These are phyloP conservation scores for Trissolcus basalis DNA, from an alignment of 1,140 invertebrate species.

Conservation along the genomic window DNA sequence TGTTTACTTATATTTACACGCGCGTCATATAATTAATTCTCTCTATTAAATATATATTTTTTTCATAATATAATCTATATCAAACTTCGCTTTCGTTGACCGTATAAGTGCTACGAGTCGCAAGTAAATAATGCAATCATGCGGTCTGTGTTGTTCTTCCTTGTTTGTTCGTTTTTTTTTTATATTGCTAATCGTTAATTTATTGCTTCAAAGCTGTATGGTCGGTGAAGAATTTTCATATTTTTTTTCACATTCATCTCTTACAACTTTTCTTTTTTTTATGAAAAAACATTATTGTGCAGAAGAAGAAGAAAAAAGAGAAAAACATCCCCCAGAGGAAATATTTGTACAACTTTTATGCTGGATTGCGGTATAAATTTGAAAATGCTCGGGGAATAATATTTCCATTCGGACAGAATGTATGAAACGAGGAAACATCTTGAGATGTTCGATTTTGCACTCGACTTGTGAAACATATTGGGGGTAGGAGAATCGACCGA, in stretches of 20 bases:
- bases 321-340: no score
- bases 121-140: slow-evolving; percentile 30
- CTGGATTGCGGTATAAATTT: no score
- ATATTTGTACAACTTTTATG: no score
- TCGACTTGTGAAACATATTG: slow-evolving; percentile 13
- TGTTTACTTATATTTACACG: slow-evolving; percentile 31
- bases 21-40: slow-evolving; percentile 42
- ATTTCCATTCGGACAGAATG: no score
- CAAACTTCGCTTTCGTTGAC: slow-evolving; percentile 51
- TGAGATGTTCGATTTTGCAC: background rate
- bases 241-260: background rate
- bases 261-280: background rate
- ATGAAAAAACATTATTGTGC: background rate
- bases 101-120: slow-evolving; percentile 52
- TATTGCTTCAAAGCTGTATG: slow-evolving; percentile 27
- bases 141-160: no score
- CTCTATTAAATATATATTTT: slow-evolving; percentile 52
- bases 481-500: no score
- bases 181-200: slow-evolving; percentile 51
- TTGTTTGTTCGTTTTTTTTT: slow-evolving; percentile 23
- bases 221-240: background rate
- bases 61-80: slow-evolving; percentile 41
- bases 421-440: no score
- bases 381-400: no score
- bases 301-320: no score